Evolutionary conservation across 1,140 invertebrate species (phyloP).

Genomic region (Halotydeus destructor): DNA sequence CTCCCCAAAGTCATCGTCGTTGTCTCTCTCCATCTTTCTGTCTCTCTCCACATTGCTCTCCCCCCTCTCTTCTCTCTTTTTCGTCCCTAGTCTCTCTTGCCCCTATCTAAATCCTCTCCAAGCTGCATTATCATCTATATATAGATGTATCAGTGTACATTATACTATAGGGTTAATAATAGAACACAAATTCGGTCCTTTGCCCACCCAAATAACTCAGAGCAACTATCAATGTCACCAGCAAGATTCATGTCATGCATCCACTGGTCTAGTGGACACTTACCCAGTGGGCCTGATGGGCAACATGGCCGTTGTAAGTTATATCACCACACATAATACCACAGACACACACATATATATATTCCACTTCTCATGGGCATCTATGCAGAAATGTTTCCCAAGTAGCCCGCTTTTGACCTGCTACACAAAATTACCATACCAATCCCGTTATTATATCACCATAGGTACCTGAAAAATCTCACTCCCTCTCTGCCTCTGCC

Average conservation of each 20-base stretch:
- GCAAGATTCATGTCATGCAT: too few species aligned
- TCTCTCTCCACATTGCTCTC: not conserved
- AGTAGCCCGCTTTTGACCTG: too few species aligned
- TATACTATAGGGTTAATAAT: not conserved
- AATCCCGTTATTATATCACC: slow-evolving; percentile 4
- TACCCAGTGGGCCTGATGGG: slow-evolving; percentile 4
- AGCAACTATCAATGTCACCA: not conserved
- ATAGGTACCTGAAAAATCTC: slow-evolving; percentile 25
- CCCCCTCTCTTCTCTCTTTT: not conserved
- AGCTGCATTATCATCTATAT: too few species aligned
- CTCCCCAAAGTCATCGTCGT: not conserved
- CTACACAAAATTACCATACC: too few species aligned
- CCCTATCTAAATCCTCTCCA: too few species aligned
- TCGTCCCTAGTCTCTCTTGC: too few species aligned
- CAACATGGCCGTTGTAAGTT: slow-evolving; percentile 4
- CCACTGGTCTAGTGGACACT: not conserved
- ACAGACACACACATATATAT: slow-evolving; percentile 8
- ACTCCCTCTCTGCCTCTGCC: slow-evolving; percentile 27
- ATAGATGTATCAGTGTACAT: too few species aligned
- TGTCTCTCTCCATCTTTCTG: not conserved
- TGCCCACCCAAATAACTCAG: slow-evolving; percentile 1
- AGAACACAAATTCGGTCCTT: slow-evolving; percentile 1
- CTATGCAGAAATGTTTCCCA: too few species aligned
- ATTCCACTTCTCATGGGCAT: slow-evolving; percentile 7
- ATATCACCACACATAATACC: not conserved